Evolutionary conservation across 2,113 vertebrate species (phyloP).

Genomic region (Microcebus tavaratra): DNA sequence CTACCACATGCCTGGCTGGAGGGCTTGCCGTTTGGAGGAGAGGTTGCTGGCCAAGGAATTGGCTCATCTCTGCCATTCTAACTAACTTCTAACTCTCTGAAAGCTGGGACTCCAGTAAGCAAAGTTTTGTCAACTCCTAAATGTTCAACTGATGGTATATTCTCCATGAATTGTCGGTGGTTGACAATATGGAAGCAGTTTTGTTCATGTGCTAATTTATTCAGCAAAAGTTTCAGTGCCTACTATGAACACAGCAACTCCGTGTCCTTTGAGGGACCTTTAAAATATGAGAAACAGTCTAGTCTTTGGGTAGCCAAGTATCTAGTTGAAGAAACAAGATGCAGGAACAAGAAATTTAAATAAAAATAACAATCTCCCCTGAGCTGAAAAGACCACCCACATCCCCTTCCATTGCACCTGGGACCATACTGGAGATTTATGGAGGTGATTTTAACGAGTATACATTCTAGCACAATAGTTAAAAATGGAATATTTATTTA

Average conservation of each 20-base stretch:
- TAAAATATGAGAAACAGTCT: background rate
- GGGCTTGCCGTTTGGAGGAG: background rate
- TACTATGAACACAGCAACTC: background rate
- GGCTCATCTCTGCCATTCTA: background rate
- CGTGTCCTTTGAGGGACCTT: constrained; percentile 42
- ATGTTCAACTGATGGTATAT: background rate
- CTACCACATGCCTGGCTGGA: background rate
- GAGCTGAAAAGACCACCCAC: constrained; percentile 46
- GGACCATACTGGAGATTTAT: background rate
- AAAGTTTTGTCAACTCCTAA: background rate
- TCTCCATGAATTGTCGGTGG: background rate
- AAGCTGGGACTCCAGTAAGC: background rate
- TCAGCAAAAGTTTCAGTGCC: constrained; percentile 21
- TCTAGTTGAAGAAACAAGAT: constrained; percentile 53
- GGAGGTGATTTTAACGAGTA: constrained; percentile 11
- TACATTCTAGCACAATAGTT: constrained; percentile 8
- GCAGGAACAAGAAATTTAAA: constrained; percentile 61
- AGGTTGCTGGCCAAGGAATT: background rate
- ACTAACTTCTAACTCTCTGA: background rate
- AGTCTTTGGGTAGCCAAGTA: constrained; percentile 23
- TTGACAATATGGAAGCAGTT: background rate
- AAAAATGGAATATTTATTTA: constrained; percentile 52
- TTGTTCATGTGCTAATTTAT: constrained; percentile 55
- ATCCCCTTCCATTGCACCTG: background rate
- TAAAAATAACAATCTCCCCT: constrained; percentile 72